Conservation (phyloP, 1,140 invertebrate genomes). For the Notospermus geniculatus region DNA sequence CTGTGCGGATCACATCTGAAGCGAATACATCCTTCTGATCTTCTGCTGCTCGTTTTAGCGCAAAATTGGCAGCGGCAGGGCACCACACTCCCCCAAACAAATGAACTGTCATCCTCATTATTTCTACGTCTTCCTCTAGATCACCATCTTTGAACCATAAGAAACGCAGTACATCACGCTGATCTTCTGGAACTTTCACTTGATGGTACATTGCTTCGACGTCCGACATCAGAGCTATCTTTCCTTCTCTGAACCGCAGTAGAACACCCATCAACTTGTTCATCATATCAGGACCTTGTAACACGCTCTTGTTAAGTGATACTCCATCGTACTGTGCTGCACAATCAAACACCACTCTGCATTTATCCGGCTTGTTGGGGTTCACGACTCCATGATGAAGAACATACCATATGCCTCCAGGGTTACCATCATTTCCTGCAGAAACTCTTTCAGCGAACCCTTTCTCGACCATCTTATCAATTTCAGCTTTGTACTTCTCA, state of each 20-base stretch:
- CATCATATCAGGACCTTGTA: slow-evolving; percentile 25
- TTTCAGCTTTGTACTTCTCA: slow-evolving; percentile 17
- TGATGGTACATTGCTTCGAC: slow-evolving; percentile 41
- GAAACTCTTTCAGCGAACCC: slow-evolving; percentile 17
- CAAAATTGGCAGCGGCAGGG: too few species aligned
- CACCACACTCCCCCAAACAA: too few species aligned
- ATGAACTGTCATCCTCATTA: too few species aligned
- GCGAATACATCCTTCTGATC: too few species aligned
- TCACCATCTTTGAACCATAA: too few species aligned
- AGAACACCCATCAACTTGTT: slow-evolving; percentile 31
- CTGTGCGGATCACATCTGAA: too few species aligned
- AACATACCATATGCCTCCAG: slow-evolving; percentile 23
- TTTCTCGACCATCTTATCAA: slow-evolving; percentile 15
- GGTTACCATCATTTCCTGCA: background rate
- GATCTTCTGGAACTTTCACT: slow-evolving; percentile 12
- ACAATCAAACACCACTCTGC: slow-evolving; percentile 28
- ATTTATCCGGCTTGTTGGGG: slow-evolving; percentile 19
- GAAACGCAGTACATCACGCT: too few species aligned
- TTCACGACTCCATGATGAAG: slow-evolving; percentile 26
- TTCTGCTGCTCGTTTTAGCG: too few species aligned
- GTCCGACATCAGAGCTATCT: slow-evolving; percentile 32
- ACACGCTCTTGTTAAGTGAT: slow-evolving; percentile 20
- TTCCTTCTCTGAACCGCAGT: slow-evolving; percentile 30
- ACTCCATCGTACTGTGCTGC: slow-evolving; percentile 17
- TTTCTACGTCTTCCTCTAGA: too few species aligned